Evolutionary conservation across 2,888 invertebrate species (phyloP).

Genomic region (Xanthostigma xanthostigma): DNA sequence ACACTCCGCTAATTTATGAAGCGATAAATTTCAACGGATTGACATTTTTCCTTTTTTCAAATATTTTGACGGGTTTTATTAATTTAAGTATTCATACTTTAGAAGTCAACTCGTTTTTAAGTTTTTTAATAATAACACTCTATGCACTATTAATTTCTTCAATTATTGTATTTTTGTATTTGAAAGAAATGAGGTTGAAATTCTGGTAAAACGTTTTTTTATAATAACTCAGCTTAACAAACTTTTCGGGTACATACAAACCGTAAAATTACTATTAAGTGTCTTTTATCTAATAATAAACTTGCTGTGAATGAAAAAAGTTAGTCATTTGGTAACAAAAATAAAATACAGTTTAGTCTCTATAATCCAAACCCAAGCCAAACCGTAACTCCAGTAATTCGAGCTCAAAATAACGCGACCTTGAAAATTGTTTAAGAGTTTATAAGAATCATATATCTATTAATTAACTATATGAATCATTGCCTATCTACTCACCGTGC

Average conservation of each 20-base stretch:
- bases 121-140: constrained; percentile 37
- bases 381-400: too few species aligned
- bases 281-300: too few species aligned
- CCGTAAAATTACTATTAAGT: too few species aligned
- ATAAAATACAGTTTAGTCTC: too few species aligned
- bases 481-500: too few species aligned
- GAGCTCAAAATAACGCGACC: too few species aligned
- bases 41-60: constrained; percentile 67
- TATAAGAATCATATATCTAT: neutral
- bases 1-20: constrained; percentile 42
- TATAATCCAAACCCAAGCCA: too few species aligned
- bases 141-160: constrained; percentile 39
- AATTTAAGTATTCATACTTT: constrained; percentile 58
- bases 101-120: constrained; percentile 25
- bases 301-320: too few species aligned
- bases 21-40: constrained; percentile 71
- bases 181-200: constrained; percentile 32
- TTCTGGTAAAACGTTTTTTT: constrained; percentile 21
- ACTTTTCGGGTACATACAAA: too few species aligned
- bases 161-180: constrained; percentile 27
- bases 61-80: constrained; percentile 69
- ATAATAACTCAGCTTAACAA: neutral
- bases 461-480: too few species aligned
- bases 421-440: neutral
- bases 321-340: too few species aligned